Base-by-base conservation (phyloP, 2,888 invertebrate species). In the Ditula angustiorana region DNA sequence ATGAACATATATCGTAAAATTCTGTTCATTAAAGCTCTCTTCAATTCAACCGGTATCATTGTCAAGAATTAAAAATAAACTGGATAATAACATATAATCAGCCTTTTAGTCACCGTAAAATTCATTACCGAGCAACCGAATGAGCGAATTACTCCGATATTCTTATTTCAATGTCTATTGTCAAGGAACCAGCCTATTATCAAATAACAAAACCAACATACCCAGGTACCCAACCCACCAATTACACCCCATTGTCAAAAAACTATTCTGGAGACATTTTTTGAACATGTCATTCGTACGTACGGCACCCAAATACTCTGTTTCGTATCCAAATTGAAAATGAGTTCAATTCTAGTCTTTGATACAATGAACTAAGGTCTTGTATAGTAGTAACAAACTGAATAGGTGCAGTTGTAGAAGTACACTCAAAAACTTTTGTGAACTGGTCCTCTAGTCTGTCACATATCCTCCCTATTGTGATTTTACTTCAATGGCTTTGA, bases 161-260 rank as follows among this genome's bases (percentile, higher is more conserved):
- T 83, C 84, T 81, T 78, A 74, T 82, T 80, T 80, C 79, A 24
- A 23, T 13, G 41, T 59, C 50, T 41, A 61, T 69, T 71, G 71
- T 69, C 24, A 61, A 46, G 65, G 67, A 75, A 80, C 80, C 84
- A 80, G 78, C 70, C 80, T 77, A 92, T 92, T 92, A 90, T 92
- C 79, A 75, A 79, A 82, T 77, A 74, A 92, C 91, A 91, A 92
- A 86, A 86, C 88, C 83, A 73, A 76, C 78, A 74, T 79, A 80
- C 87, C 92, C 92, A 92, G 92, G 92, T 92, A 92, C 87, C 92
- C 89, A 88, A 88, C 92, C 92, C 91, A 92, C 92, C 92, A 92
- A 92, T 92, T 92, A 92, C 87, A 37, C 72, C 47, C 83, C 76
- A 88, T 88, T 88, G 87, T 87, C 82, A 87, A 87, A 87, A 91